Conservation (phyloP, 2,797 vertebrate species). For the Parotocinclus haroldoi region DNA sequence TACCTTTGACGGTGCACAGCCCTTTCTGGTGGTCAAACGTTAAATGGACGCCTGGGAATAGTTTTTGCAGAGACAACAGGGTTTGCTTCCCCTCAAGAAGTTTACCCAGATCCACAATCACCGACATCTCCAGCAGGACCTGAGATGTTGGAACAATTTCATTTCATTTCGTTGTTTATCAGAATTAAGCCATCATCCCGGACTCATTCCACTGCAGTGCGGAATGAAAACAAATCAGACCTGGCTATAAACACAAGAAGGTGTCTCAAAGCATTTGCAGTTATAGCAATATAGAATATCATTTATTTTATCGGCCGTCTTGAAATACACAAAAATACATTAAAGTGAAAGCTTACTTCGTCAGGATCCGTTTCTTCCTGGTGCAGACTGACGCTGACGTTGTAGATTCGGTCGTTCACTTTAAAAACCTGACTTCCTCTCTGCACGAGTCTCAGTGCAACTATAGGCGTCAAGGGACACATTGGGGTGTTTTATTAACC, state of each 20-base stretch:
- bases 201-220: too few relatives aligned
- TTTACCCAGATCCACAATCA: constrained; percentile 58
- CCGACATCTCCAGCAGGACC: constrained; percentile 52
- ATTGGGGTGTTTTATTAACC: too few relatives aligned
- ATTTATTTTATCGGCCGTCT: too few relatives aligned
- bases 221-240: too few relatives aligned
- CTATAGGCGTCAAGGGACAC: constrained; percentile 30
- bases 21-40: constrained; percentile 45
- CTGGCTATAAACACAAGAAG: too few relatives aligned
- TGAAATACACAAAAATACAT: too few relatives aligned
- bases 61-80: constrained; percentile 49
- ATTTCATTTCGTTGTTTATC: too few relatives aligned
- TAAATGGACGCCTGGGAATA: constrained; percentile 44
- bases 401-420: constrained; percentile 48
- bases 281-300: too few relatives aligned
- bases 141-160: constrained; percentile 33
- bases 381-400: constrained; percentile 50
- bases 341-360: constrained; percentile 51
- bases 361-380: constrained; percentile 48
- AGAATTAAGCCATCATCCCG: too few relatives aligned
- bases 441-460: constrained; percentile 55
- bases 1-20: constrained; percentile 54
- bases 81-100: constrained; percentile 54
- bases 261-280: too few relatives aligned
- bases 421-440: constrained; percentile 47